Conservation (phyloP, 2,113 vertebrate genomes). For the Eulacestoma nigropectus region DNA sequence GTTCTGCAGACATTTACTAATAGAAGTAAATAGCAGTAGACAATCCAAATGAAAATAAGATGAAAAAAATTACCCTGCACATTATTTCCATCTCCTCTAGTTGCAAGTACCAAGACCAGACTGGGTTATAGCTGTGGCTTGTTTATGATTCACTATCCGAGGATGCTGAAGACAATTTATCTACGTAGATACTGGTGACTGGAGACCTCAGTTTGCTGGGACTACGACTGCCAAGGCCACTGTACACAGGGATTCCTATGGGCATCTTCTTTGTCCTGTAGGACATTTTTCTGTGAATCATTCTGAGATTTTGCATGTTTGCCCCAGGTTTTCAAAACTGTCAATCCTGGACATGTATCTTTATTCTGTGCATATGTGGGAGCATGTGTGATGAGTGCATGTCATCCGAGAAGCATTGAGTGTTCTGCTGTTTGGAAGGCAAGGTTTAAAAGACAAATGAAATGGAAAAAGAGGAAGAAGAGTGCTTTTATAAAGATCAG, state of each 20-base stretch:
- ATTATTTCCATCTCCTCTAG: neutral
- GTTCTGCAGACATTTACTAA: neutral
- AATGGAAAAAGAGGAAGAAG: neutral
- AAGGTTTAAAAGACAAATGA: neutral
- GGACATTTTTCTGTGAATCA: neutral
- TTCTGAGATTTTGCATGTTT: neutral
- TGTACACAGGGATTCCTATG: neutral
- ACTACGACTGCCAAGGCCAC: neutral
- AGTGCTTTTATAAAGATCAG: neutral
- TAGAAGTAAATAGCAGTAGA: neutral
- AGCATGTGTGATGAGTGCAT: neutral
- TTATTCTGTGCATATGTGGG: neutral
- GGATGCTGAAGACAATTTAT: neutral
- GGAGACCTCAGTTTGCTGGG: neutral
- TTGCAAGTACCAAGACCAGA: neutral
- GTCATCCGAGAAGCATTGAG: neutral
- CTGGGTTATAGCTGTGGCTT: neutral
- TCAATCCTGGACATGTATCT: neutral
- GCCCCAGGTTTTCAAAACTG: neutral
- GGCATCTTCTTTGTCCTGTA: neutral
- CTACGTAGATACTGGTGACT: neutral
- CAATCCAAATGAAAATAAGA: neutral
- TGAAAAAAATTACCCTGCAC: neutral
- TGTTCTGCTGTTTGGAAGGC: neutral
- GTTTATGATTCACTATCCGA: neutral